Percentiles rank a stretch among this genome's conserved stretches.
Evolutionary conservation across 2,888 invertebrate genomes (phyloP).

Genomic region (Julus scanicus): DNA sequence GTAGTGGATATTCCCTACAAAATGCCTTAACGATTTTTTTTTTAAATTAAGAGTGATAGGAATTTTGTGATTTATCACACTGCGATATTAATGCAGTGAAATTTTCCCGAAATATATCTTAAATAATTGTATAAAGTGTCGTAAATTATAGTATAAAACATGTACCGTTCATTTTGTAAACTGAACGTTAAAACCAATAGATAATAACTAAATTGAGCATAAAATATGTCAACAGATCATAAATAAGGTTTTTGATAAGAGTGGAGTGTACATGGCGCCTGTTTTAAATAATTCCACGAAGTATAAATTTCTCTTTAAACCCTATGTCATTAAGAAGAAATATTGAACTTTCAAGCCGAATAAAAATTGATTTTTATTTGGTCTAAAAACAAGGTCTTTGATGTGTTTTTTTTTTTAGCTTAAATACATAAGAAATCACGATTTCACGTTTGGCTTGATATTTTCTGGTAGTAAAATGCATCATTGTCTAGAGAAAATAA

Average conservation of each 20-base stretch:
- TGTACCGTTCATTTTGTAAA: no score
- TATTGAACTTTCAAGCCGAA: not conserved
- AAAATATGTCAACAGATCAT: not conserved
- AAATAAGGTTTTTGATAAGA: not conserved
- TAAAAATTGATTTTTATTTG: not conserved
- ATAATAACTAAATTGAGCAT: no score
- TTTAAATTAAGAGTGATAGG: no score
- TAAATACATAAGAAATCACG: constrained; percentile 1
- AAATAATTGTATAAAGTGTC: no score
- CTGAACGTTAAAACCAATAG: no score
- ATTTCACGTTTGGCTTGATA: not conserved
- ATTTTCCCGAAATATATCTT: no score
- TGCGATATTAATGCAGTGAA: no score
- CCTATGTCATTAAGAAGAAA: not conserved
- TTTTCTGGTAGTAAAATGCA: not conserved
- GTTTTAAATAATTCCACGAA: not conserved
- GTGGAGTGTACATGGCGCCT: not conserved
- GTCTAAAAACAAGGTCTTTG: not conserved
- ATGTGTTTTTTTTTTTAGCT: not conserved
- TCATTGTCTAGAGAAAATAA: constrained; percentile 3
- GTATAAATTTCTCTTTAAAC: not conserved
- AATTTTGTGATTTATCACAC: no score
- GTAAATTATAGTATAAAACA: no score
- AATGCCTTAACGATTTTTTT: no score
- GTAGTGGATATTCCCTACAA: no score